Conservation (phyloP, 2,888 invertebrate species). For the Chrysomela aeneicollis region DNA sequence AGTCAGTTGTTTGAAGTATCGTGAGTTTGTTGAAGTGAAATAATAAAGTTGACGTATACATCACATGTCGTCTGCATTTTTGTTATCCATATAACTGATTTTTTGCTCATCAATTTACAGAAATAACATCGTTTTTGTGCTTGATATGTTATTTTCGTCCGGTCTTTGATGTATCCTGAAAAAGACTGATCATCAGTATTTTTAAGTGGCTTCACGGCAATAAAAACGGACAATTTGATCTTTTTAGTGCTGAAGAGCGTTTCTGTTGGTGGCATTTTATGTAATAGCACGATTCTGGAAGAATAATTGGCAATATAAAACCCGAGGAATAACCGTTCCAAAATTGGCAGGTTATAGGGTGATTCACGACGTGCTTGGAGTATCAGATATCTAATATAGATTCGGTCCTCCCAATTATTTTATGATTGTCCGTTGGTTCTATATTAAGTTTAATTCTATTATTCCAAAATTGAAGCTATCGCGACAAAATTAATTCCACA, state of each 20-base stretch:
- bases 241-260: slow-evolving; percentile 25
- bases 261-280: slow-evolving; percentile 25
- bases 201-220: slow-evolving; percentile 25
- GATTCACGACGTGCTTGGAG: too few species aligned
- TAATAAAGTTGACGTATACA: too few species aligned
- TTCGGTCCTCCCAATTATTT: too few species aligned
- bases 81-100: too few species aligned
- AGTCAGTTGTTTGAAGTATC: background rate
- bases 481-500: too few species aligned
- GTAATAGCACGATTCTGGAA: slow-evolving; percentile 25
- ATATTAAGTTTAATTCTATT: too few species aligned
- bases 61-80: background rate
- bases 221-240: slow-evolving; percentile 27
- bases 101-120: background rate
- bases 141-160: background rate
- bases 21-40: background rate
- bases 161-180: background rate
- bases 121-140: background rate
- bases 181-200: slow-evolving; percentile 24
- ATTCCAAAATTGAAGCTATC: too few species aligned
- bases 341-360: background rate
- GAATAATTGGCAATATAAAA: slow-evolving; percentile 26
- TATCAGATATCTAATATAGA: too few species aligned
- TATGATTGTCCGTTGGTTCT: too few species aligned
- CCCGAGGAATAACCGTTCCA: background rate